Conservation (phyloP, 2,797 vertebrate genomes). For the Parambassis ranga region DNA sequence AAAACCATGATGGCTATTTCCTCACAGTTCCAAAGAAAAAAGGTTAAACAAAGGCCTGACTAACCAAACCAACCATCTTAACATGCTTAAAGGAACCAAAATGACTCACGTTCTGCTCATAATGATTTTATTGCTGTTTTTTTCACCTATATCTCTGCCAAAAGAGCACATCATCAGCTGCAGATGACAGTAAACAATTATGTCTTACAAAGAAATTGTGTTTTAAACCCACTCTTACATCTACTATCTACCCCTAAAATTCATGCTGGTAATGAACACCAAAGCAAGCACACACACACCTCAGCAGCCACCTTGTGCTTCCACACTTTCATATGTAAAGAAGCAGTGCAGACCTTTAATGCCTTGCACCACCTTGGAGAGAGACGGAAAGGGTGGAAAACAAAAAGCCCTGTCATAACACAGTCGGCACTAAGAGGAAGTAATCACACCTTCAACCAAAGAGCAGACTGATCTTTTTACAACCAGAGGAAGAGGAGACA, state of each 20-base stretch:
- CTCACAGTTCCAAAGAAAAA: no score
- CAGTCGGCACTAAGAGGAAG: constrained; percentile 59
- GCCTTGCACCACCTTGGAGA: constrained; percentile 53
- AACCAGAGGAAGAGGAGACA: constrained; percentile 39
- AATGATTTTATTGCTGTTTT: neutral
- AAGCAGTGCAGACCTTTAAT: constrained; percentile 47
- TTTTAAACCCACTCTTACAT: no score
- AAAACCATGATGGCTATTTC: no score
- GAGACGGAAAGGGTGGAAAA: constrained; percentile 35
- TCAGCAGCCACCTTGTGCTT: constrained; percentile 39
- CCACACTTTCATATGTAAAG: constrained; percentile 70
- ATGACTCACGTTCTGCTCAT: no score
- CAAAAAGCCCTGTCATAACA: constrained; percentile 66
- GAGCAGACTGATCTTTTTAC: constrained; percentile 63
- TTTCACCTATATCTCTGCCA: neutral
- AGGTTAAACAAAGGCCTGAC: no score
- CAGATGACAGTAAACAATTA: no score
- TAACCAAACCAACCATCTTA: no score
- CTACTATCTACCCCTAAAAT: neutral
- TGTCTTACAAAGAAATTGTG: no score
- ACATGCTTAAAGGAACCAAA: no score
- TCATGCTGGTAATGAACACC: neutral
- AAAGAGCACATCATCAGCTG: neutral
- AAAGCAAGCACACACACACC: constrained; percentile 34
- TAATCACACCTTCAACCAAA: constrained; percentile 71